Evolutionary conservation across 2,113 vertebrate genomes (phyloP), one percentile per base, ranked within the genome.

Genomic region (Ophiodon elongatus): DNA sequence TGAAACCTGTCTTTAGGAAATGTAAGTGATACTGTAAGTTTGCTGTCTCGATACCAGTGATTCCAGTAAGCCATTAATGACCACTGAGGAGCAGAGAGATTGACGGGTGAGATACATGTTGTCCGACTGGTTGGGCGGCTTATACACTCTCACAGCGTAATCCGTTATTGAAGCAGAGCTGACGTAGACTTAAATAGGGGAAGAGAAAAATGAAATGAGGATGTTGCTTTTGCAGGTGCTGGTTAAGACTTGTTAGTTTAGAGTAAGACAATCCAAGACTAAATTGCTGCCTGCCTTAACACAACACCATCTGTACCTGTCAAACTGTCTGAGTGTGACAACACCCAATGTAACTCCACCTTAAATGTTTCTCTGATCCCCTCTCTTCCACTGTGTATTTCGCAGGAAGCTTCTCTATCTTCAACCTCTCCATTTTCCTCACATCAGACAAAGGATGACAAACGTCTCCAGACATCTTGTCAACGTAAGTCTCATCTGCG

Each of bases 41-140:
- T 6, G 25, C 62, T 59, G 6, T 57, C 17, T 37, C 69, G 56
- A 80, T 81, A 71, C 63, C 3, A 9, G 60, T 62, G 72, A 75
- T 65, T 76, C 71, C 60, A 77, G 71, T 74, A 27, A 5, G 27
- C 57, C 4, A 33, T 45, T 70, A 76, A 67, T 85, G 79, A 31
- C 72, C 68, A 21, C 14, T 29, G 69, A 66, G 50, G 15, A 83
- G 50, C 60, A 8, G 13, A 67, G 68, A 69, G 47, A 29, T 23
- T 73, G 60, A 79, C n/a, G 33, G 8, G 52, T 45, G 56, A 79
- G 68, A 59, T 52, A 29, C 31, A 71, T 82, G 87, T 83, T 3
- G 85, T 83, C 84, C 60, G 89, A 94, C 94, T 89, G 92, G 94
- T 93, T 84, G 62, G 79, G 76, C 59, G 1, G 77, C 85, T 88